Evolutionary conservation across 2,113 vertebrate genomes (phyloP).

Genomic region (Tragulus kanchil): DNA sequence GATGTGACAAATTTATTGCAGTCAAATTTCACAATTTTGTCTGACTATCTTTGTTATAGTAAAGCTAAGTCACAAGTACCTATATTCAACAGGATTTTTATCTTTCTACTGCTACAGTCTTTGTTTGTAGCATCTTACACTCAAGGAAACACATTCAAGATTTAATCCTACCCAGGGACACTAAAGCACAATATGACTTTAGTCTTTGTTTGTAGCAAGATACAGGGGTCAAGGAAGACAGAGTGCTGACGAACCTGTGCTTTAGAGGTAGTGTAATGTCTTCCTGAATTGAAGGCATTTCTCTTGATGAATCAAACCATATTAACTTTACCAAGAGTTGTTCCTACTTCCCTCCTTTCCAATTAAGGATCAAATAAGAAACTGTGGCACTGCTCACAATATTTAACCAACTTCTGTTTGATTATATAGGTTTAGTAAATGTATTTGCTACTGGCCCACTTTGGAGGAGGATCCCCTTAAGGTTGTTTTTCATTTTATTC

Average conservation of each 20-base stretch:
- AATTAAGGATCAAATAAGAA: constrained; percentile 41
- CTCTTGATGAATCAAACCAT: constrained; percentile 1
- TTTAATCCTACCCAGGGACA: not conserved
- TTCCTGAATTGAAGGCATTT: not conserved
- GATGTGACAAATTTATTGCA: not conserved
- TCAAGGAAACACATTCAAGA: not conserved
- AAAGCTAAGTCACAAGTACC: not conserved
- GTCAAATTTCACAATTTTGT: not conserved
- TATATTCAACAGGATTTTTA: not conserved
- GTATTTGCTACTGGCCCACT: not conserved
- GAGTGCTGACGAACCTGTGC: not conserved
- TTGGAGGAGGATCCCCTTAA: not conserved
- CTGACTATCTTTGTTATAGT: not conserved
- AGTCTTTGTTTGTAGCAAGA: too few relatives aligned
- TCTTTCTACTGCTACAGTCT: not conserved
- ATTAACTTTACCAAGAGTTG: constrained; percentile 47
- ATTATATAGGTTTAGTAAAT: not conserved
- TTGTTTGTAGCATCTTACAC: constrained; percentile 22
- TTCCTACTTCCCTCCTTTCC: not conserved
- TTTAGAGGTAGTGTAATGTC: not conserved
- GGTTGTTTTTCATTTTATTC: not conserved
- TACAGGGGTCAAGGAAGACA: not conserved
- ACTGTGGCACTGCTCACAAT: not conserved
- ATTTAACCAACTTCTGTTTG: not conserved
- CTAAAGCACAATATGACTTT: not conserved